Evolutionary conservation across 2,113 vertebrate species (phyloP).

Genomic region (Taxidea taxus): DNA sequence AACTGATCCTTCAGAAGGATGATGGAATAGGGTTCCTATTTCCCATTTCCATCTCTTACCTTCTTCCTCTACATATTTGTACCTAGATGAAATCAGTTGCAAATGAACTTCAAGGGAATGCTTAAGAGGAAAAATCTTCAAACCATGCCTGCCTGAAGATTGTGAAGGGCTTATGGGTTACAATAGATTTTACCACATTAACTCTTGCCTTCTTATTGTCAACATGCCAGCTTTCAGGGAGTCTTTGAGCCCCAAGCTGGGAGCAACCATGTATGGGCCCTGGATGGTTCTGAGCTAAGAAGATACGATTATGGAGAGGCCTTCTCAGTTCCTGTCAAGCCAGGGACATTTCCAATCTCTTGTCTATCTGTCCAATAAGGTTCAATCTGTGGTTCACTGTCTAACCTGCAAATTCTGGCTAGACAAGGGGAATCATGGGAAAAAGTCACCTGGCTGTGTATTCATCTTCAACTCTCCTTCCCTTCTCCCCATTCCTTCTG

Average conservation of each 20-base stretch:
- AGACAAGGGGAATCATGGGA: not conserved
- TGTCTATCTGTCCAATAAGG: not conserved
- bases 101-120: not conserved
- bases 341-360: not conserved
- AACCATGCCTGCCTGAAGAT: not conserved
- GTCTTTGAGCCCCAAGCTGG: not conserved
- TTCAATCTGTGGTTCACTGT: not conserved
- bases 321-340: not conserved
- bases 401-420: not conserved
- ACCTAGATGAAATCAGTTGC: not conserved
- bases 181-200: not conserved
- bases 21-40: not conserved
- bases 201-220: not conserved
- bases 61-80: not conserved
- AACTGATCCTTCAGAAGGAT: not conserved
- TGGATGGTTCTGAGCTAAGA: not conserved
- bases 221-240: not conserved
- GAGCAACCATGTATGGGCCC: not conserved
- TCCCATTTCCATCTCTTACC: not conserved
- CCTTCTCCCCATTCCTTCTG: not conserved
- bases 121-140: not conserved
- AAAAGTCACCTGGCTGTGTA: not conserved
- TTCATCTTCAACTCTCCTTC: not conserved
- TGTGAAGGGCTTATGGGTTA: not conserved
- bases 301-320: not conserved